Conservation (phyloP, 2,113 vertebrate species). For the Pachycephala philippinensis region DNA sequence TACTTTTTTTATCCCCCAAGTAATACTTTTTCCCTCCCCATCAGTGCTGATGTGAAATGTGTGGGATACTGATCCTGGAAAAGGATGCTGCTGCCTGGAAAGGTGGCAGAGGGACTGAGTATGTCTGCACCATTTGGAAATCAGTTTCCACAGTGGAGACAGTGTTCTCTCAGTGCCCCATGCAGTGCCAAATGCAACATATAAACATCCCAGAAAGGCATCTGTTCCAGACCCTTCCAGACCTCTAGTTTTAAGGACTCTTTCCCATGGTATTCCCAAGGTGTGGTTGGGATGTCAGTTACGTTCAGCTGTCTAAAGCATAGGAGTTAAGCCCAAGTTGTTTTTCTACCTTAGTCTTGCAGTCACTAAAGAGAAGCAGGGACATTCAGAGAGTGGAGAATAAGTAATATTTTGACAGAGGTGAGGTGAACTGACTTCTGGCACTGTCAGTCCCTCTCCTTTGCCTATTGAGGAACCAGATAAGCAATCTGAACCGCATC, state of each 20-base stretch:
- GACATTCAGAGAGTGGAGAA: background rate
- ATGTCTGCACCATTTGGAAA: background rate
- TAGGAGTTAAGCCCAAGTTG: background rate
- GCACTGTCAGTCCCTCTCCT: background rate
- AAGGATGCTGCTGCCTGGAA: background rate
- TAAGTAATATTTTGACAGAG: background rate
- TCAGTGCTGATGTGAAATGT: background rate
- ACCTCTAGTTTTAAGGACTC: background rate
- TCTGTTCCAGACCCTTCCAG: background rate
- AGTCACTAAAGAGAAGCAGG: background rate
- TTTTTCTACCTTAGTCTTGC: background rate
- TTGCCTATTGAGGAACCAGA: background rate
- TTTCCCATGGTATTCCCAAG: background rate
- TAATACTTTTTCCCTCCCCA: background rate
- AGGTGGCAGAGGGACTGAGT: background rate
- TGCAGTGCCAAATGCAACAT: background rate
- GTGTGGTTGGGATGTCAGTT: background rate
- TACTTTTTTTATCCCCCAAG: background rate
- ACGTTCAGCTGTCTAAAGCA: background rate
- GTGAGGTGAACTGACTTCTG: background rate
- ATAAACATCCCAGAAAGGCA: fast-evolving
- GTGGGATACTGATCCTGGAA: background rate
- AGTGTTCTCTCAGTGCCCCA: background rate
- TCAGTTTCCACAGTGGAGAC: background rate
- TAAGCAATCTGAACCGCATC: background rate